phyloP scores from a whole-genome alignment of 2,113 vertebrate species.

The Castor canadensis region DNA sequence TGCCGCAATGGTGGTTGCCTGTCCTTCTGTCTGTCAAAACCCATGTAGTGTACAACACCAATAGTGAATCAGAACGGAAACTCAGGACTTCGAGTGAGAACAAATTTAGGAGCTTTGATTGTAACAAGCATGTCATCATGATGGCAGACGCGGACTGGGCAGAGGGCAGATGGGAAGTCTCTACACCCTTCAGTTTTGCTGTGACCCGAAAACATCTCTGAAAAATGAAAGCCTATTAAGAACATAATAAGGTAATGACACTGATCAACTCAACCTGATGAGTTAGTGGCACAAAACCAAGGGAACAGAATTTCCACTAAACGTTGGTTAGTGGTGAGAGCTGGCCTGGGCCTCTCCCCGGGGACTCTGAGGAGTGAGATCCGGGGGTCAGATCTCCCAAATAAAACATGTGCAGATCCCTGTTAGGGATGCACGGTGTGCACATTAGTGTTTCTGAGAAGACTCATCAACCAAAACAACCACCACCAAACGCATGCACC shows the following conservation, averaged over 20 bases:
- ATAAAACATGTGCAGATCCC: background rate
- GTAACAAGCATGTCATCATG: background rate
- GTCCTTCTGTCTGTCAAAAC: background rate
- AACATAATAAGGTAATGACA: background rate
- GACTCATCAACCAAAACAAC: background rate
- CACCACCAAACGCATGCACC: background rate
- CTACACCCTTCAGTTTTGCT: background rate
- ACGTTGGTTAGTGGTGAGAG: background rate
- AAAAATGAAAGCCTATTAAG: background rate
- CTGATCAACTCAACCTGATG: no score
- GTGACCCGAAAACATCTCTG: background rate
- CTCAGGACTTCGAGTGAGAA: background rate
- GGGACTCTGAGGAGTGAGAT: background rate
- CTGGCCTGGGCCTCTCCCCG: background rate
- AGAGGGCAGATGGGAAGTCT: background rate
- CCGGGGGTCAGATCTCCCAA: background rate
- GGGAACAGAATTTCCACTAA: background rate
- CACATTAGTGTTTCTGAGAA: background rate
- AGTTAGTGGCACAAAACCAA: background rate
- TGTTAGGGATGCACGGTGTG: background rate
- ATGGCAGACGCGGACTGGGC: no score
- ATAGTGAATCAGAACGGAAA: background rate
- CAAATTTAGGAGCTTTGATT: background rate
- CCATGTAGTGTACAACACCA: background rate
- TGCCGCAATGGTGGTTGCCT: no score